Base-by-base conservation (phyloP, 2,888 invertebrate species). In the Lycophotia porphyrea region DNA sequence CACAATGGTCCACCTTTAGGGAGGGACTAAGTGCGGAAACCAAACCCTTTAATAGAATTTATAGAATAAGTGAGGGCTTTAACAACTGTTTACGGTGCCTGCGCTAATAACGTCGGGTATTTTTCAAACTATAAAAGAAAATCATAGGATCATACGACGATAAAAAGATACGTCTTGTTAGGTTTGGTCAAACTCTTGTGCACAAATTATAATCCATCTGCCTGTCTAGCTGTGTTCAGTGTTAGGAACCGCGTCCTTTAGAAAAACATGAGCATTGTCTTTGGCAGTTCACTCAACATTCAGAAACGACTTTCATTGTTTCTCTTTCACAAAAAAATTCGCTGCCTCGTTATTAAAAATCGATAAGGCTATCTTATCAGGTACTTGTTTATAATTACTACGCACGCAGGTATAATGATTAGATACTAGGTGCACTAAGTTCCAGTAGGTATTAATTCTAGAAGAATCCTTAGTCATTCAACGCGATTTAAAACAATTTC, bases 371-470 rank as follows among this genome's bases (percentile, higher is more conserved):
- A 82, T 58, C 60, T 60, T 34, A n/a, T 63, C 42, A 63, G 11
- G 31, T 74, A 74, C 36, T 61, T 24, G 5, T 21, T 31, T 36
- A 2, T 31, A 55, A 63, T 44, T n/a, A 60, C 27, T 36, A 73
- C 31, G 18, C 9, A 47, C 11, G 36, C 11, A 58, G 0, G 27
- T 55, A 52, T 42, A n/a, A 13, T n/a, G 65, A 82, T 82, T 49
- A 78, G 60, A 77, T 82, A 82, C 13, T 39, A 63, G 21, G 11
- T 76, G 24, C 55, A 82, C 76, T 49, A 15, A 76, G 27, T 18
- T 18, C 18, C 77, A 31, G 5, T 49, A 63, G 39, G 42, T 63
- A 39, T 15, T 2, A 1, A n/a, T 76, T 65, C 82, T 78, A 78
- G 78, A 78, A 76, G 0, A 2, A 31, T 60, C 76, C 24, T 9